phyloP scores from a whole-genome alignment of 2,113 vertebrate species.

The Xenus cinereus region DNA sequence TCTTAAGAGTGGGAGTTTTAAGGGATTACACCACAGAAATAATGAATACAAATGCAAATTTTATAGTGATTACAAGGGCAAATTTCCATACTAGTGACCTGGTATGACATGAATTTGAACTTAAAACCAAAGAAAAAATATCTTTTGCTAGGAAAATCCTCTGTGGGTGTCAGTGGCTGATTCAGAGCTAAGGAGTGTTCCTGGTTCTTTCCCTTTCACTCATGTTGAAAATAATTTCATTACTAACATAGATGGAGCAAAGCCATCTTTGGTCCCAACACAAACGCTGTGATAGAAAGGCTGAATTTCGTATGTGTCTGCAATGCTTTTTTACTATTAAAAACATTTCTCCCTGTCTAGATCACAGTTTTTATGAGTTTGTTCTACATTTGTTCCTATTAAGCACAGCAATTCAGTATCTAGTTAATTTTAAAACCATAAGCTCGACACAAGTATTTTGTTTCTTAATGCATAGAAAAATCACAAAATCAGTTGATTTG shows the following conservation, averaged over 20 bases:
- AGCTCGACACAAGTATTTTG: neutral
- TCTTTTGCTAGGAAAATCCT: neutral
- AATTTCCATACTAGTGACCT: neutral
- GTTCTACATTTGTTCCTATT: neutral
- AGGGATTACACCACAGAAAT: neutral
- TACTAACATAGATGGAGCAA: neutral
- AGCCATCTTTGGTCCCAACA: neutral
- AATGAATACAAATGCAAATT: neutral
- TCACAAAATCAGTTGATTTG: neutral
- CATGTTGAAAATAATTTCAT: neutral
- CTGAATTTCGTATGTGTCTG: neutral
- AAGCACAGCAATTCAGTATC: neutral
- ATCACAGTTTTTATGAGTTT: neutral
- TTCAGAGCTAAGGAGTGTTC: neutral
- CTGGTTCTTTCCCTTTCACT: neutral
- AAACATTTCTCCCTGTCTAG: neutral
- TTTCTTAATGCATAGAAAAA: neutral
- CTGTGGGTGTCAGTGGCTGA: neutral
- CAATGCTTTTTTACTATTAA: neutral
- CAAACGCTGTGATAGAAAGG: neutral
- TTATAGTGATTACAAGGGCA: neutral
- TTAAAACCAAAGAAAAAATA: neutral
- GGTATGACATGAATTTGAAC: rapidly evolving
- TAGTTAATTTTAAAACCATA: neutral
- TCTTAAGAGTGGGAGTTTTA: neutral